Conservation (phyloP, 1,140 invertebrate species). For the Leptonema lineaticorne region DNA sequence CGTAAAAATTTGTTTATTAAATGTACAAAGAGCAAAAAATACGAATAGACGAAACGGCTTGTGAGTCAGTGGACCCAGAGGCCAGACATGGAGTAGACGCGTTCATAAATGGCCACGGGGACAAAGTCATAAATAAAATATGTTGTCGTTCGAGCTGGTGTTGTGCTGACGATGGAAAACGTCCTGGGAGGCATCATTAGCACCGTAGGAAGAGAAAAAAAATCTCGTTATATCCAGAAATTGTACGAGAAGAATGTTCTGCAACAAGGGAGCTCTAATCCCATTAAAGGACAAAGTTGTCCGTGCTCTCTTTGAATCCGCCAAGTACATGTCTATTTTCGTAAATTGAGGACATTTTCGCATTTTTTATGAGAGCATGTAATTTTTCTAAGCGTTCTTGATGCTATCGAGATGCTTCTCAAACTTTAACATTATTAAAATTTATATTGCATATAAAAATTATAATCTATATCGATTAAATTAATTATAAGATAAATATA, state of each 20-base stretch:
- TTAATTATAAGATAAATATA: no score
- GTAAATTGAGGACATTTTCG: no score
- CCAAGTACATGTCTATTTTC: no score
- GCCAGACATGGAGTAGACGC: neutral
- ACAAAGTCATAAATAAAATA: constrained; percentile 20
- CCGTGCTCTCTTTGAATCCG: no score
- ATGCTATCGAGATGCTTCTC: no score
- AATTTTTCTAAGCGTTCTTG: no score
- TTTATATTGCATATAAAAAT: no score
- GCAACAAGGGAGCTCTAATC: constrained; percentile 10
- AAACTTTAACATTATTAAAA: no score
- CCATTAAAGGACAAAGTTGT: neutral
- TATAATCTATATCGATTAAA: no score
- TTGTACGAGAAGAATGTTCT: neutral
- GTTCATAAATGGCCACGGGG: neutral
- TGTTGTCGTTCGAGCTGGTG: neutral
- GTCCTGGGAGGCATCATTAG: constrained; percentile 17
- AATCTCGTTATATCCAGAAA: constrained; percentile 18
- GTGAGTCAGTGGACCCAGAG: neutral
- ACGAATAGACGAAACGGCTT: neutral
- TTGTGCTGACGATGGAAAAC: constrained; percentile 1
- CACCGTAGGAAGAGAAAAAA: neutral
- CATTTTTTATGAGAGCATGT: no score
- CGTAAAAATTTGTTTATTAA: no score
- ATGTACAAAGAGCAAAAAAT: no score